Evolutionary conservation across 2,113 vertebrate genomes (phyloP), one percentile per base, ranked within the genome.

Genomic region (Gallinago undulata): DNA sequence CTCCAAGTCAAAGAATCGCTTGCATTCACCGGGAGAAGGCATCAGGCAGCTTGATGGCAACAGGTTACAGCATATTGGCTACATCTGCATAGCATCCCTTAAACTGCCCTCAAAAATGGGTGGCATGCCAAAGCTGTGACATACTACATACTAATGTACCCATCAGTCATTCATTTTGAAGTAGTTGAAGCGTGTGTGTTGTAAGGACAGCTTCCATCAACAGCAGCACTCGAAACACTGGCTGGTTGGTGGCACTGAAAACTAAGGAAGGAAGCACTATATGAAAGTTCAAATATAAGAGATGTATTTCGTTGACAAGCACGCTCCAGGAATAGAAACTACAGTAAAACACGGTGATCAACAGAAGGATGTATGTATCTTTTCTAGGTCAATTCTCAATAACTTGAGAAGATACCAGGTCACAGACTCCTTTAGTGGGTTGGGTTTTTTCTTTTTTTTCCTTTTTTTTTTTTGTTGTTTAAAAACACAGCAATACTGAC

Each of bases 301-400:
- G 39, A 75, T 23, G 17, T n/a, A 78, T 93, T 89, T 45, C 66
- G 84, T 50, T 19, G 18, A 69, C 25, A 93, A 90, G 59, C 57
- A 79, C 1, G 2, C 28, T 75, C 37, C 41, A 60, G 50, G 45
- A 94, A 82, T 10, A 89, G 56, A 91, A 91, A 57, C 4, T 1
- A 2, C 80, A 79, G 55, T 64, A 84, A 94, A 94, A 78, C 14
- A 63, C 0, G 0, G 41, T 51, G 66, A 94, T 94, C 93, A 90
- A 89, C 68, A 76, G 39, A 84, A 91, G 31, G 33, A 62, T 6
- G 1, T 24, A 75, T 30, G 12, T 45, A 41, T 50, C 50, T 74
- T 92, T 93, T 88, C 75, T 77, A 92, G 87, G 85, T 86, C 75
- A 94, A 12, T 56, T 59, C 75, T 56, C 93, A 83, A 43, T 83